Conservation (phyloP, 2,888 invertebrate species). For the Dendrolimus pini region DNA sequence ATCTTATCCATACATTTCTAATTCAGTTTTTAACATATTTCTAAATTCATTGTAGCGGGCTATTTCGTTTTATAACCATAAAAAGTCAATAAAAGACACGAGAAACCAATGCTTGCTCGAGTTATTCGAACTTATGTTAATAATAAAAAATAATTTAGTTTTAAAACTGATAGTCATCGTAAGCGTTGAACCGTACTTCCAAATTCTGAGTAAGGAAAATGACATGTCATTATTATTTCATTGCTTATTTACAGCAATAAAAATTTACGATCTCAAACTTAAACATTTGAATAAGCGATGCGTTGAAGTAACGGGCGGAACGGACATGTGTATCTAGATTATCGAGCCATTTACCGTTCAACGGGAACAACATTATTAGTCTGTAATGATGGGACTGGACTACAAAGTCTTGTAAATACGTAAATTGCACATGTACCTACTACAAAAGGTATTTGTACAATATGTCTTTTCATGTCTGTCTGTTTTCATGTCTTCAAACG, state of each 20-base stretch:
- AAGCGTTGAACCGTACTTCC: background rate
- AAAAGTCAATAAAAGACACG: background rate
- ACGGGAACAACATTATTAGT: background rate
- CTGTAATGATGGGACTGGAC: background rate
- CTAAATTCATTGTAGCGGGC: too few species aligned
- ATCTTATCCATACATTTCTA: too few species aligned
- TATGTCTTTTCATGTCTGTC: too few species aligned
- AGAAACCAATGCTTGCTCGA: background rate
- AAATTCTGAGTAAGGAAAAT: slow-evolving; percentile 10
- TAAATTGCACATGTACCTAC: background rate
- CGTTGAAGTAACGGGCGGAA: background rate
- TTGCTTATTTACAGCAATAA: slow-evolving; percentile 32
- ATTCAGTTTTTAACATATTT: too few species aligned
- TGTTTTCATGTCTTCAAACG: too few species aligned
- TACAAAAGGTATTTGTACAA: background rate
- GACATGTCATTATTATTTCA: slow-evolving; percentile 27
- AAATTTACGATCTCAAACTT: slow-evolving; percentile 30
- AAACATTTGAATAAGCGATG: slow-evolving; percentile 12
- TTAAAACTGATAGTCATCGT: background rate
- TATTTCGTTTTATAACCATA: too few species aligned
- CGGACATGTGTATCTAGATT: background rate
- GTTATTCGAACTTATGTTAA: background rate
- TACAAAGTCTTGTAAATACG: background rate
- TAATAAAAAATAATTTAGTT: background rate
- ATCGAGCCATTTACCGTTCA: background rate